Evolutionary conservation across 2,113 vertebrate genomes (phyloP).

Genomic region (Heliornis fulica): DNA sequence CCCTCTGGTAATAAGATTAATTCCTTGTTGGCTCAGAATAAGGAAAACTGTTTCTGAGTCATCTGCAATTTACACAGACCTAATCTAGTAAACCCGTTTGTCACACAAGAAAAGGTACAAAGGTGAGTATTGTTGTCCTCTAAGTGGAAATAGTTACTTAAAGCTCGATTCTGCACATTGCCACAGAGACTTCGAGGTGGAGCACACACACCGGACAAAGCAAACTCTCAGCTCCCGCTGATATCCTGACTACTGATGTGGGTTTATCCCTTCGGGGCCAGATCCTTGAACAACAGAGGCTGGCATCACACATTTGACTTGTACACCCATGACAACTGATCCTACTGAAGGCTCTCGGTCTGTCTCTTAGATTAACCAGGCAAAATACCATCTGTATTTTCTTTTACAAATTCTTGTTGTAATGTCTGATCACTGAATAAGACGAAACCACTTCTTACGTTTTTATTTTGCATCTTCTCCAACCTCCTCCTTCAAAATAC

Average conservation of each 20-base stretch:
- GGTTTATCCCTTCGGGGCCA: background rate
- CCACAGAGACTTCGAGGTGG: background rate
- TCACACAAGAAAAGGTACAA: constrained; percentile 45
- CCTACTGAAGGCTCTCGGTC: background rate
- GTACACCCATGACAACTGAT: background rate
- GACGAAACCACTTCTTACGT: background rate
- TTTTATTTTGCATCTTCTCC: background rate
- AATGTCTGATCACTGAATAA: background rate
- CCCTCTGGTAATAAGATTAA: constrained; percentile 37
- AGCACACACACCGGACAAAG: background rate
- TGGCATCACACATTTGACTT: background rate
- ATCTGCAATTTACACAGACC: constrained; percentile 17
- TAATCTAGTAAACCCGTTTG: constrained; percentile 38
- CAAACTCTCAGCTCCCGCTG: background rate
- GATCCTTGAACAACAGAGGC: constrained; percentile 13
- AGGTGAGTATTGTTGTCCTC: constrained; percentile 19
- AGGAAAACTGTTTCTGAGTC: background rate
- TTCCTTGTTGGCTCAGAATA: background rate
- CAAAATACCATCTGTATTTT: background rate
- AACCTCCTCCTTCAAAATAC: background rate
- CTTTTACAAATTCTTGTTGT: background rate
- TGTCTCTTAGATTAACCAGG: background rate
- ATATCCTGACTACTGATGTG: background rate
- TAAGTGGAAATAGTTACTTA: background rate
- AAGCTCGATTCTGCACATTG: background rate